Percentiles rank a stretch among this genome's conserved stretches.
Conservation (phyloP, 1,140 invertebrate species). For the Pseudomyrmex cubaensis region DNA sequence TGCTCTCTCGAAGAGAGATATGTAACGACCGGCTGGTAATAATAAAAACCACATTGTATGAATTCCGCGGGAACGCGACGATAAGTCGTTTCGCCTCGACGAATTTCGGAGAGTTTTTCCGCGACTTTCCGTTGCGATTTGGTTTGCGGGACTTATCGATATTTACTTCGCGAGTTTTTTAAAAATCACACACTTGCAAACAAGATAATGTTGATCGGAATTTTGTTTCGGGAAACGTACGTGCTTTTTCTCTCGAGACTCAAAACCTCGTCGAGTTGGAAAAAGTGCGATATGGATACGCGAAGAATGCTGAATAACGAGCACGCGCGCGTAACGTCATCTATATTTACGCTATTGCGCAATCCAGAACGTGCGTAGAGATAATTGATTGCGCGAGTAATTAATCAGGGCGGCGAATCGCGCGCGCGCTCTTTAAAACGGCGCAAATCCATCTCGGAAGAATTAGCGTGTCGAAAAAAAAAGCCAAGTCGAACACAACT, state of each 20-base stretch:
- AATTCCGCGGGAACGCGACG: not conserved
- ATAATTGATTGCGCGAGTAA: constrained; percentile 29
- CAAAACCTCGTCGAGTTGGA: too few relatives aligned
- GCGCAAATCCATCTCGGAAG: constrained; percentile 58
- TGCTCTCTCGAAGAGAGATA: constrained; percentile 15
- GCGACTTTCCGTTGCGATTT: too few relatives aligned
- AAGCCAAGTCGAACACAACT: constrained; percentile 57
- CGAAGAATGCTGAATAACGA: not conserved
- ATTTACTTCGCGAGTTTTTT: too few relatives aligned
- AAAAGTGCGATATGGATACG: too few relatives aligned
- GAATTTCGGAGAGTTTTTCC: too few relatives aligned
- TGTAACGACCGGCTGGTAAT: not conserved
- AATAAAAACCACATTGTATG: constrained; percentile 9
- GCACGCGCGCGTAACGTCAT: not conserved
- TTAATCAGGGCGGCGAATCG: constrained; percentile 16
- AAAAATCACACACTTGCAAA: too few relatives aligned
- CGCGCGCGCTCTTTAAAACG: constrained; percentile 27
- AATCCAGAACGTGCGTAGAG: not conserved
- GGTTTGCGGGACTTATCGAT: too few relatives aligned
- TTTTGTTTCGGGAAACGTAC: too few relatives aligned
- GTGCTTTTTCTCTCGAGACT: too few relatives aligned
- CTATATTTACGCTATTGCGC: constrained; percentile 13
- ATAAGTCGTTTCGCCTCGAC: not conserved
- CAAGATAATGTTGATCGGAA: too few relatives aligned
- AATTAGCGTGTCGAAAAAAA: constrained; percentile 57